Conservation (phyloP, 2,113 vertebrate species). For the Acinonyx jubatus region DNA sequence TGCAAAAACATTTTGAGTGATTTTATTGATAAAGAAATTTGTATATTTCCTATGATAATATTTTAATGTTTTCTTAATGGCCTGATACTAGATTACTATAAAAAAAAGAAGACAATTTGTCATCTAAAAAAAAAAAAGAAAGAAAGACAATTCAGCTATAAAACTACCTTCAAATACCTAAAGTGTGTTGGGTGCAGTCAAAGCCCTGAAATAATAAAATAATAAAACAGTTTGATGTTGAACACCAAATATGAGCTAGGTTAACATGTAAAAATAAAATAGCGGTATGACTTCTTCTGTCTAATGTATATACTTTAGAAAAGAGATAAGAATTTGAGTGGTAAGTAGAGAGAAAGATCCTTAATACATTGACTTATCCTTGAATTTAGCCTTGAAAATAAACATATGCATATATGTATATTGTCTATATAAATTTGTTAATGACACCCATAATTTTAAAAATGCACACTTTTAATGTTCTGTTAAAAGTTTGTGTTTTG, state of each 20-base stretch:
- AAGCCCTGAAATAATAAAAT: background rate
- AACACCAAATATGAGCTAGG: background rate
- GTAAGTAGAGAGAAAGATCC: background rate
- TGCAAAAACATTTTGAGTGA: background rate
- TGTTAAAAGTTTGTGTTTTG: background rate
- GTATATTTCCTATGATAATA: background rate
- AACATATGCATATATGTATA: background rate
- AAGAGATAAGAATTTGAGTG: background rate
- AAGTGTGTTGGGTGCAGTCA: background rate
- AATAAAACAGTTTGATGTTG: background rate
- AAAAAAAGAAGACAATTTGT: background rate
- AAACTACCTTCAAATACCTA: background rate
- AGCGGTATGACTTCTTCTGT: background rate
- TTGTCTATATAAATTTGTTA: background rate
- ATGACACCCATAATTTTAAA: background rate
- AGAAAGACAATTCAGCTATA: background rate
- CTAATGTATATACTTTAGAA: background rate
- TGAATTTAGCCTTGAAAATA: constrained; percentile 30
- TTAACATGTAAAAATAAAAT: background rate
- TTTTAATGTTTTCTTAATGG: background rate
- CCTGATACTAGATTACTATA: background rate
- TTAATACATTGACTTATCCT: background rate
- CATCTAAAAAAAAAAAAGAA: too few relatives aligned
- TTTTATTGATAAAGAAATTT: constrained; percentile 30
- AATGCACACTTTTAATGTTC: background rate